Base-by-base conservation (phyloP, 2,113 vertebrate genomes). In the Zapornia atra region DNA sequence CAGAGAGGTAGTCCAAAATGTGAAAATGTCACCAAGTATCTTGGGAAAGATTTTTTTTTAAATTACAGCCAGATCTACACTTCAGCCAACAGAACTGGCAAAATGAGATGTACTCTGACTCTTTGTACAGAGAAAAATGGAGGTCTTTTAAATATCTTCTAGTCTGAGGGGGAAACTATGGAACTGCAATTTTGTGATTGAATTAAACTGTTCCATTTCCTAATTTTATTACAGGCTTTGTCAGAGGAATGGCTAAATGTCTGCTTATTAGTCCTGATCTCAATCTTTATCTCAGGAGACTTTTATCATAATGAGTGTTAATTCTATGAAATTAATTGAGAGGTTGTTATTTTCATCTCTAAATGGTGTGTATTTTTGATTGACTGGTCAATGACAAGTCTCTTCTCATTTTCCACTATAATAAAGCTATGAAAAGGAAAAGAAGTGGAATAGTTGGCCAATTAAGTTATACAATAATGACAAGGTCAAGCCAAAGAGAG, bases 281-380 rank as follows among this genome's bases (percentile, higher is more conserved):
- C 48, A 77, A 63, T 95, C 79, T 94, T 94, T 86, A 36, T 89
- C 76, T 85, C 90, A 72, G 86, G 88, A 91, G 83, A 92, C 48
- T 96, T 97, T 75, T 92, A 88, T 87, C 84, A 85, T 96, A 96
- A 96, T 94, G 92, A 85, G 81, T 93, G 79, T 92, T 95, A 96
- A 94, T 97, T 97, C 84, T 96, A 82, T 86, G 71, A 96, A 92
- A 93, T 86, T 93, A 95, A 96, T 94, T 96, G 91, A 94, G 89
- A 86, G 51, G 82, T 93, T 90, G 83, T 92, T 96, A 91, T 96
- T 96, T 96, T 94, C 64, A n/a, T 87, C 88, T 94, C 26, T 90
- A 72, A 86, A 92, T 82, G 66, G 15, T 85, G 36, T 86, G 71
- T 48, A 38, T 75, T 94, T 97, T 95, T 96, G 95, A 97, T 94